A percentile compares a stretch with the other conserved stretches of the same genome.
Evolutionary conservation across 1,140 invertebrate species (phyloP).

Genomic region (Brachystomella parvula): DNA sequence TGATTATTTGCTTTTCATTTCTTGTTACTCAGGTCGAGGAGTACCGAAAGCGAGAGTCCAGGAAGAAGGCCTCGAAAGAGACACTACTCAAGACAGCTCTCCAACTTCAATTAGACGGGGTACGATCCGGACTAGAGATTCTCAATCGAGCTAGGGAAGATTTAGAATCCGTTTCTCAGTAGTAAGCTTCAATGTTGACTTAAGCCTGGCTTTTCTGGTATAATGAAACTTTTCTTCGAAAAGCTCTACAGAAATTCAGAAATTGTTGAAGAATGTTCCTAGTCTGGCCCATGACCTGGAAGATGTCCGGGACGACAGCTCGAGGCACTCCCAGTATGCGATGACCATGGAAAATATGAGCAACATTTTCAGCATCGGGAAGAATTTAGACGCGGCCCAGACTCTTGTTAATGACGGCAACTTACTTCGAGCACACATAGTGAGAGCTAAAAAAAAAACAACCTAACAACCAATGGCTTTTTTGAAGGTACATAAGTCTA

Average conservation of each 20-base stretch:
- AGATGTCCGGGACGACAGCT: constrained; percentile 83
- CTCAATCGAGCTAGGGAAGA: constrained; percentile 73
- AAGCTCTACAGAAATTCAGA: constrained; percentile 55
- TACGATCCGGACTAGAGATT: constrained; percentile 85
- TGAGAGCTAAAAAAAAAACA: constrained; percentile 37
- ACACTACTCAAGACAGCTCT: constrained; percentile 96
- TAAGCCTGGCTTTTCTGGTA: not conserved
- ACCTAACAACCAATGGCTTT: constrained; percentile 1
- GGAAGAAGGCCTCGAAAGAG: constrained; percentile 90
- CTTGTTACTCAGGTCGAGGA: constrained; percentile 59
- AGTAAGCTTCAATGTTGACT: constrained; percentile 51
- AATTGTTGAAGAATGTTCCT: constrained; percentile 57
- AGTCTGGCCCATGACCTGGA: constrained; percentile 67
- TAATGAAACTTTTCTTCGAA: not conserved
- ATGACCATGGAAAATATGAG: constrained; percentile 97
- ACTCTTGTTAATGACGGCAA: constrained; percentile 92
- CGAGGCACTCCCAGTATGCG: constrained; percentile 86
- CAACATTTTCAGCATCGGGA: constrained; percentile 95
- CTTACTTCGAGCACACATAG: constrained; percentile 85
- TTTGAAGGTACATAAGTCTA: constrained; percentile 19
- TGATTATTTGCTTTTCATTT: constrained; percentile 2
- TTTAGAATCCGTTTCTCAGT: constrained; percentile 64
- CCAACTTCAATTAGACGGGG: constrained; percentile 94
- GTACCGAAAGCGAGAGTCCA: constrained; percentile 65
- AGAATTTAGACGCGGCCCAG: constrained; percentile 89